A percentile compares a stretch with the other conserved stretches of the same genome.
Evolutionary conservation across 2,888 invertebrate genomes (phyloP).

Genomic region (Yponomeuta evonymella): DNA sequence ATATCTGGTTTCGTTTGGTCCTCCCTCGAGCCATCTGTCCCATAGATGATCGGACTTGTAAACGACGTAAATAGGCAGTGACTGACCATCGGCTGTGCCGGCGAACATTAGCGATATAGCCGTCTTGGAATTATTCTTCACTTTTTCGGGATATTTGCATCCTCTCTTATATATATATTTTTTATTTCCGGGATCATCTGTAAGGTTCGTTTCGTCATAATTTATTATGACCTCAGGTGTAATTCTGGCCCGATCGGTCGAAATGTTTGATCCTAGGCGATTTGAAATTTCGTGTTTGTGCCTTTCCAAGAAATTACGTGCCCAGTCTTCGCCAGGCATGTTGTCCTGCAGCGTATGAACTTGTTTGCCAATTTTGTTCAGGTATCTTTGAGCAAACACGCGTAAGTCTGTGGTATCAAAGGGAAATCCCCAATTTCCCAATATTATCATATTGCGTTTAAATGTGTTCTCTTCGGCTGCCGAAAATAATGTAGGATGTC

Average conservation of each 20-base stretch:
- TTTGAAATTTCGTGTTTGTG: constrained; percentile 6
- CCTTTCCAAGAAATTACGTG: background rate
- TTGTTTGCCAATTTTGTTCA: background rate
- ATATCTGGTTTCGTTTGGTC: constrained; percentile 40
- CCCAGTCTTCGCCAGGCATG: too few relatives aligned
- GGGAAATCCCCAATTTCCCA: constrained; percentile 6
- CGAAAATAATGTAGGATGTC: constrained; percentile 7
- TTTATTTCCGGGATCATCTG: constrained; percentile 1
- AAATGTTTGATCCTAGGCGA: background rate
- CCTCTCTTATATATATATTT: background rate
- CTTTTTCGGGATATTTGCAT: constrained; percentile 33
- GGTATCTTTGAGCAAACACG: constrained; percentile 6
- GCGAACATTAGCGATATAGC: constrained; percentile 44
- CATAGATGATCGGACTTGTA: constrained; percentile 48
- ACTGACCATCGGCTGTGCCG: constrained; percentile 37
- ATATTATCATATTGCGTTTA: background rate
- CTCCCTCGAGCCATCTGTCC: constrained; percentile 44
- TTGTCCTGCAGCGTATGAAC: too few relatives aligned
- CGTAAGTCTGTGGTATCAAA: background rate
- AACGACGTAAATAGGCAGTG: constrained; percentile 46
- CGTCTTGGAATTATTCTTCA: constrained; percentile 39
- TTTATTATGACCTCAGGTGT: background rate
- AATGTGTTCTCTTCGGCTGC: constrained; percentile 2
- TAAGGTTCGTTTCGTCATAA: constrained; percentile 4
- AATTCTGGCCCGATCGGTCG: background rate